These are phyloP conservation scores for Zenarchopterus dispar DNA, from an alignment of 2,797 vertebrate genomes.

Conservation along the genomic window DNA sequence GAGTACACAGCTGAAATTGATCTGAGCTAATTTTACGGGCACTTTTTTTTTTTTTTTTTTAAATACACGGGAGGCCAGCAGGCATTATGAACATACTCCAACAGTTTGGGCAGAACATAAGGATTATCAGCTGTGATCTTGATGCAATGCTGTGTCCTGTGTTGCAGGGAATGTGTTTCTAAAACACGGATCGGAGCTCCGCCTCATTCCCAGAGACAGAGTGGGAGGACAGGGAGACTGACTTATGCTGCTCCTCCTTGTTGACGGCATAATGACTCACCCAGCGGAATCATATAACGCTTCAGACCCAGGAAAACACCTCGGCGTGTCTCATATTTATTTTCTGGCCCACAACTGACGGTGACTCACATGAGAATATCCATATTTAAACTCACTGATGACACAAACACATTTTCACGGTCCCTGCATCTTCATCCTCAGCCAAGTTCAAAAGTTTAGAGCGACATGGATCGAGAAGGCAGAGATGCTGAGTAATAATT, in stretches of 20 bases:
- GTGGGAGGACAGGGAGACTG: constrained; percentile 84
- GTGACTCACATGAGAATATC: constrained; percentile 52
- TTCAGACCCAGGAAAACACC: constrained; percentile 65
- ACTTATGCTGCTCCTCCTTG: constrained; percentile 42
- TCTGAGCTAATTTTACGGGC: constrained; percentile 9
- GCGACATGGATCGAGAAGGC: constrained; percentile 5
- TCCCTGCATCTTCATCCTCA: constrained; percentile 8
- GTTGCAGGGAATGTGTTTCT: constrained; percentile 94
- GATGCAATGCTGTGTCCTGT: constrained; percentile 24
- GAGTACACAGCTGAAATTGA: constrained; percentile 22
- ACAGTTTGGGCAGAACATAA: not conserved
- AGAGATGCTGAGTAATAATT: constrained; percentile 21
- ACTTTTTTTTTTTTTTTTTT: not conserved
- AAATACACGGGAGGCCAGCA: not conserved
- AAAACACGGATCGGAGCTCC: constrained; percentile 96
- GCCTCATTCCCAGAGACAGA: constrained; percentile 96
- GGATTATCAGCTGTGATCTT: constrained; percentile 12
- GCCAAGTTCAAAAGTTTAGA: constrained; percentile 11
- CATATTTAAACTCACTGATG: constrained; percentile 33
- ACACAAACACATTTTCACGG: constrained; percentile 17
- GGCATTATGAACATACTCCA: not conserved
- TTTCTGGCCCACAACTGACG: constrained; percentile 54
- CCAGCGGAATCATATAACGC: constrained; percentile 45
- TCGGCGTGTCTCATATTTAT: constrained; percentile 69
- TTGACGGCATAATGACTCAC: constrained; percentile 65